Evolutionary conservation across 2,797 vertebrate species (phyloP).

Genomic region (Nannoperca australis): DNA sequence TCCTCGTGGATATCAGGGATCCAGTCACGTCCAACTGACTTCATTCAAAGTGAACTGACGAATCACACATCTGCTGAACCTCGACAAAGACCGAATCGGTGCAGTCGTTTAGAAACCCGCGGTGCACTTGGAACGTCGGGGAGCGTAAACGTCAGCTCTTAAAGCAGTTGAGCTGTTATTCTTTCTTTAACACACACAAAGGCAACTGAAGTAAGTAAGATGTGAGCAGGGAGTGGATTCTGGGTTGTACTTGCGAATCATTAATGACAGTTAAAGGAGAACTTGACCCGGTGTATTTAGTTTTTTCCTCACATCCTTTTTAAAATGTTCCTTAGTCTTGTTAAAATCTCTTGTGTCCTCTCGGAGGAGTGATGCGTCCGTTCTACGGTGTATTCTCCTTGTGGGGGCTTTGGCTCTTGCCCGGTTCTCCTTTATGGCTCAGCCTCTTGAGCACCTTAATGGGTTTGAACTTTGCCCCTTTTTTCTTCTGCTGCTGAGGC

Average conservation of each 20-base stretch:
- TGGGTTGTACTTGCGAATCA: slow-evolving; percentile 14
- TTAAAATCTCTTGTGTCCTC: slow-evolving; percentile 45
- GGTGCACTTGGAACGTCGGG: slow-evolving; percentile 24
- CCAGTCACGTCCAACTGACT: slow-evolving; percentile 8
- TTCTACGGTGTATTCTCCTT: slow-evolving; percentile 76
- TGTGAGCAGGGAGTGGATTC: slow-evolving; percentile 13
- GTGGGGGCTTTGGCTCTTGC: slow-evolving; percentile 78
- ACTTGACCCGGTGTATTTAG: slow-evolving; percentile 5
- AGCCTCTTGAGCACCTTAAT: slow-evolving; percentile 96
- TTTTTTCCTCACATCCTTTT: slow-evolving; percentile 1
- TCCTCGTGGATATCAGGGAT: neutral
- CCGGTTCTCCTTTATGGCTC: slow-evolving; percentile 91
- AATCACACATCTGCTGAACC: slow-evolving; percentile 19
- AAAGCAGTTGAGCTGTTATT: slow-evolving; percentile 48
- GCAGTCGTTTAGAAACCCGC: slow-evolving; percentile 18
- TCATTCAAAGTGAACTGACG: neutral
- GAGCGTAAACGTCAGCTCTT: slow-evolving; percentile 32
- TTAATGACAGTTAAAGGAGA: slow-evolving; percentile 19
- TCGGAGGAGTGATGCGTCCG: slow-evolving; percentile 6
- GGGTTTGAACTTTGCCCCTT: slow-evolving; percentile 93
- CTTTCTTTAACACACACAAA: slow-evolving; percentile 44
- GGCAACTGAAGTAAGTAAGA: slow-evolving; percentile 39
- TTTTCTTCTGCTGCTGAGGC: slow-evolving; percentile 88
- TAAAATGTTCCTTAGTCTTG: slow-evolving; percentile 1
- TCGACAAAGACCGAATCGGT: slow-evolving; percentile 38